Conservation (phyloP, 2,797 vertebrate species). For the Anguilla marmorata region DNA sequence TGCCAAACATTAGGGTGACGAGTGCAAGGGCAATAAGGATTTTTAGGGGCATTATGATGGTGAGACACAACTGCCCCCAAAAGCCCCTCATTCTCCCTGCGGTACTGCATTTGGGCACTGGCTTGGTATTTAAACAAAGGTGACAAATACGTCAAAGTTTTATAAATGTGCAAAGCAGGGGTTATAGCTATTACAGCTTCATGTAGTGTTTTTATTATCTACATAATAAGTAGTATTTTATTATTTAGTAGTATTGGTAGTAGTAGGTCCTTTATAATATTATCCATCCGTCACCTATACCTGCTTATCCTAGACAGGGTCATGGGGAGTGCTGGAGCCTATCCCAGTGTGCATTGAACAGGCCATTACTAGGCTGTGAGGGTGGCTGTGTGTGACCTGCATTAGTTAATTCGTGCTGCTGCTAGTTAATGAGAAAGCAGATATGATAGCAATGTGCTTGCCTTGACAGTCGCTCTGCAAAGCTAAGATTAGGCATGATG, state of each 20-base stretch:
- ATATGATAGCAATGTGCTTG: not conserved
- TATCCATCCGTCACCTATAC: too few species aligned
- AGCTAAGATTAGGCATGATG: not conserved
- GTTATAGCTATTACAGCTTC: not conserved
- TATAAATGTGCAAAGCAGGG: not conserved
- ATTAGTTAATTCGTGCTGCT: not conserved
- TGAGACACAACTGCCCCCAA: slow-evolving; percentile 92
- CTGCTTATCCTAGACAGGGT: too few species aligned
- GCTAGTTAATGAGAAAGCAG: not conserved
- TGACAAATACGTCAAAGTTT: not conserved
- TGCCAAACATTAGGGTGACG: slow-evolving; percentile 64
- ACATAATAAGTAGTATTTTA: not conserved
- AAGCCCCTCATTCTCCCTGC: slow-evolving; percentile 93
- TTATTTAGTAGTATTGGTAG: not conserved
- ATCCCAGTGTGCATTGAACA: not conserved
- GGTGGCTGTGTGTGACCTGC: not conserved
- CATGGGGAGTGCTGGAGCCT: too few species aligned
- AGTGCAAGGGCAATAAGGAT: slow-evolving; percentile 93
- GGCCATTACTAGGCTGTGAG: not conserved
- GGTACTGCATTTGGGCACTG: slow-evolving; percentile 48
- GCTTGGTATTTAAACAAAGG: slow-evolving; percentile 36
- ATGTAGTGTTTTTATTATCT: not conserved
- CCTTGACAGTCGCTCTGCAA: not conserved
- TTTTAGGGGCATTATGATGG: slow-evolving; percentile 94
- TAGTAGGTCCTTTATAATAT: not conserved